These are phyloP conservation scores for Lepus europaeus DNA, from an alignment of 2,113 vertebrate species.

Conservation along the genomic window DNA sequence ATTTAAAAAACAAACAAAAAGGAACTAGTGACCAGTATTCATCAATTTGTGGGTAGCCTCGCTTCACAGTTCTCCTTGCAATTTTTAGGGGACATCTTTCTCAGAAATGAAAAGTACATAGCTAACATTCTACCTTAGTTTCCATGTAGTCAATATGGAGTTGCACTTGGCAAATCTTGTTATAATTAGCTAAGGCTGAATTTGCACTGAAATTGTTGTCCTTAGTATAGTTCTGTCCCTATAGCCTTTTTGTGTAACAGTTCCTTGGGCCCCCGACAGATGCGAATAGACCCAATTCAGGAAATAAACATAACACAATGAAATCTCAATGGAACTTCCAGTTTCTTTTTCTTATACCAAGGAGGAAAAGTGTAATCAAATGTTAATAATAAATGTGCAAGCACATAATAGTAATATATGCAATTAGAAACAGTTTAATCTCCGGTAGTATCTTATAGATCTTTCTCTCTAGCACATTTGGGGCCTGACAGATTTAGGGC, in stretches of 20 bases:
- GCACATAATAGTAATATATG: constrained; percentile 62
- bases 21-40: background rate
- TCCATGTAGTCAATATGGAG: background rate
- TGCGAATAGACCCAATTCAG: constrained; percentile 35
- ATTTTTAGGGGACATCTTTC: constrained; percentile 46
- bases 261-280: constrained; percentile 51
- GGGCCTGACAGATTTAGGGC: constrained; percentile 75
- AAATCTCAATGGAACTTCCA: background rate
- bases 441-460: constrained; percentile 57
- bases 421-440: constrained; percentile 74
- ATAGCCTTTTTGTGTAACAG: constrained; percentile 46
- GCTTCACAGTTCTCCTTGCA: constrained; percentile 15
- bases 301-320: constrained; percentile 48
- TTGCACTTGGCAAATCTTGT: constrained; percentile 21
- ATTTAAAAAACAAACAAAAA: background rate
- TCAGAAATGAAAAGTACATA: constrained; percentile 12
- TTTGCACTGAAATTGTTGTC: constrained; percentile 60
- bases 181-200: constrained; percentile 14
- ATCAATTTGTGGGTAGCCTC: background rate
- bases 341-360: constrained; percentile 57
- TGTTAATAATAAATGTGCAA: constrained; percentile 83
- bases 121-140: constrained; percentile 7
- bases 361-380: constrained; percentile 78
- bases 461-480: constrained; percentile 72
- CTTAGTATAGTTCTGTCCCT: constrained; percentile 52